A percentile compares a stretch with the other conserved stretches of the same genome.
These are phyloP conservation scores for Volucella zonaria DNA, from an alignment of 2,888 invertebrate species.

Conservation along the genomic window DNA sequence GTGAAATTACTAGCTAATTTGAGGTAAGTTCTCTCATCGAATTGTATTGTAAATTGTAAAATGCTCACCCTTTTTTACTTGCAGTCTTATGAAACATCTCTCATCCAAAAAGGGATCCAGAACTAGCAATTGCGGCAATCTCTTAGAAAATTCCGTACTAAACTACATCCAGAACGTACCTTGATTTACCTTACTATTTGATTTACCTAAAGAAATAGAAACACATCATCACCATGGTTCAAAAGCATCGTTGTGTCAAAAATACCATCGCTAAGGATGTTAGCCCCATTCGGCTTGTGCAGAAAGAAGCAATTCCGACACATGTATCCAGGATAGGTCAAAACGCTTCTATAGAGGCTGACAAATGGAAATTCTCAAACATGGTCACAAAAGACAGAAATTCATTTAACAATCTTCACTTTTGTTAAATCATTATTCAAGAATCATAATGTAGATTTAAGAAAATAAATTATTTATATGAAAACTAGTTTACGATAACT, in stretches of 20 bases:
- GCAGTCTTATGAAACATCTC: conserved; percentile 91
- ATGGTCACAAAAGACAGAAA: conserved; percentile 81
- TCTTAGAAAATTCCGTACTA: conserved; percentile 91
- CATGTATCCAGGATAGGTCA: conserved; percentile 29
- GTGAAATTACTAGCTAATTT: conserved; percentile 81
- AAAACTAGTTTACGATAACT: not conserved
- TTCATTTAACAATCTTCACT: conserved; percentile 80
- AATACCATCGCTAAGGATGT: conserved; percentile 78
- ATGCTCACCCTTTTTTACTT: conserved; percentile 42
- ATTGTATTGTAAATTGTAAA: not conserved
- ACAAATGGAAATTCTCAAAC: conserved; percentile 79
- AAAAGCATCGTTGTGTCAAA: conserved; percentile 78
- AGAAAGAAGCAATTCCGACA: conserved; percentile 20
- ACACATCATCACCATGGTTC: conserved; percentile 78
- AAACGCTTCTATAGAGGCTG: conserved; percentile 56
- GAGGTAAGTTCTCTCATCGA: conserved; percentile 77
- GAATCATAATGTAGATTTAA: conserved; percentile 34
- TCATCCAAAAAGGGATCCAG: conserved; percentile 92
- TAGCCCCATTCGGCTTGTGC: conserved; percentile 77
- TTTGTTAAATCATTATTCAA: conserved; percentile 76
- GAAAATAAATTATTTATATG: conserved; percentile 42
- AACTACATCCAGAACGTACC: conserved; percentile 94
- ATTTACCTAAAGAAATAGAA: conserved; percentile 4
- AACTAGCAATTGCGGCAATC: conserved; percentile 92
- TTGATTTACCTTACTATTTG: conserved; percentile 83